Evolutionary conservation across 2,888 invertebrate genomes (phyloP).

Genomic region (Eudasyphora cyanicolor): DNA sequence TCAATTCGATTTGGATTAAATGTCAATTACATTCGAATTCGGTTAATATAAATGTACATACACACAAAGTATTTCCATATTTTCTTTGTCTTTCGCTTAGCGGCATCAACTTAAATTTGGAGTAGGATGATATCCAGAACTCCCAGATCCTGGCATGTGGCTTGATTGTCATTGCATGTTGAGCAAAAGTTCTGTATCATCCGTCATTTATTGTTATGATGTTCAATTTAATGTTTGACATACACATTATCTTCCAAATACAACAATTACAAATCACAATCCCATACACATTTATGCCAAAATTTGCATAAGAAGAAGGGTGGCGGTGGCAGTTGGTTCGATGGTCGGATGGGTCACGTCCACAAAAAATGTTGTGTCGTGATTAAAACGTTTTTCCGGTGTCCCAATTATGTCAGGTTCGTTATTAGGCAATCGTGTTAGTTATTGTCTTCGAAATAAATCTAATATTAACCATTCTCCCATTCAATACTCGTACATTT

Average conservation of each 20-base stretch:
- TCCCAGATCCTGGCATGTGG: neutral
- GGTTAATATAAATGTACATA: neutral
- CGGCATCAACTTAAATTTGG: neutral
- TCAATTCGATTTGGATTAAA: conserved; percentile 44
- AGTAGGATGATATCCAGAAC: neutral
- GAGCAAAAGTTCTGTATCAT: neutral
- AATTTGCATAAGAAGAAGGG: neutral
- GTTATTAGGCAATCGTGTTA: too few species aligned
- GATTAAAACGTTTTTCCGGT: neutral
- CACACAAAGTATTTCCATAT: neutral
- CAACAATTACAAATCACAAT: conserved; percentile 2
- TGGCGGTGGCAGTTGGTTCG: neutral
- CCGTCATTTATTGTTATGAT: conserved; percentile 33
- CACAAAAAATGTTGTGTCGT: neutral
- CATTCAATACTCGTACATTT: too few species aligned
- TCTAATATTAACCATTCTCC: too few species aligned
- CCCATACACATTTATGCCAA: neutral
- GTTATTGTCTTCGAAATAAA: too few species aligned
- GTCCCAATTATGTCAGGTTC: conserved; percentile 10
- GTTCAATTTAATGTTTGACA: conserved; percentile 18
- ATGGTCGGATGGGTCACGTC: neutral
- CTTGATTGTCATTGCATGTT: neutral
- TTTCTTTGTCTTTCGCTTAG: neutral
- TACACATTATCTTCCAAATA: neutral
- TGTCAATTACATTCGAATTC: neutral